These are phyloP conservation scores for Megalopta genalis DNA, from an alignment of 1,140 invertebrate genomes.

Conservation along the genomic window DNA sequence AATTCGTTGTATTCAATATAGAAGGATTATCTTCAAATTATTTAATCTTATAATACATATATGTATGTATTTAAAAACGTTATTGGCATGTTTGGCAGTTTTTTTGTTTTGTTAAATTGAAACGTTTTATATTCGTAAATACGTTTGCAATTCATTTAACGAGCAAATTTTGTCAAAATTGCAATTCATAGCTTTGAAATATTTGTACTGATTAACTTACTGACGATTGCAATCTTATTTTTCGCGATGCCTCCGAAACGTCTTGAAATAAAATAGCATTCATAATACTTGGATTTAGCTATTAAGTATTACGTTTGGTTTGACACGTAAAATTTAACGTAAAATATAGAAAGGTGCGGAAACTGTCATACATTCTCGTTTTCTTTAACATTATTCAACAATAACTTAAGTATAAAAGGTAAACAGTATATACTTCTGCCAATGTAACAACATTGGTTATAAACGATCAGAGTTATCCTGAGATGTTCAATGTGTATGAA, in stretches of 20 bases:
- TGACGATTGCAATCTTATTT: conserved; percentile 29
- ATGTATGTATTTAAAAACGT: not conserved
- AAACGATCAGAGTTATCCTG: conserved; percentile 5
- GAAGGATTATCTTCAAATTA: not conserved
- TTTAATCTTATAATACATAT: not conserved
- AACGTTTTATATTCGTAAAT: conserved; percentile 26
- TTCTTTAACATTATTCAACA: conserved; percentile 27
- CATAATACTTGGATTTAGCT: conserved; percentile 4
- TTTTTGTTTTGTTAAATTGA: not conserved
- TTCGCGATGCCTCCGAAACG: conserved; percentile 13
- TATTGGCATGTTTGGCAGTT: conserved; percentile 12
- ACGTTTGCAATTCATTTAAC: conserved; percentile 10
- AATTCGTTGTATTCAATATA: conserved; percentile 43
- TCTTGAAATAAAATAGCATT: conserved; percentile 9
- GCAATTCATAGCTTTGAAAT: conserved; percentile 24
- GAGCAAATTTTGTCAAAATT: conserved; percentile 21
- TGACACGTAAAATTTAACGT: conserved; percentile 16
- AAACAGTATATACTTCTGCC: conserved; percentile 19
- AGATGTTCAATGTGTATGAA: conserved; percentile 25
- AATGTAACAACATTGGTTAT: conserved; percentile 15
- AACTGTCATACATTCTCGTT: conserved; percentile 13
- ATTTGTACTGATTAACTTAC: conserved; percentile 42
- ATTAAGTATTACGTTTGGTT: conserved; percentile 13
- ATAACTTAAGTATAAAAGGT: conserved; percentile 26
- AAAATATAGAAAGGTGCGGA: conserved; percentile 26